These are phyloP conservation scores for Mycogona germanica DNA, from an alignment of 2,888 invertebrate species.

Conservation along the genomic window DNA sequence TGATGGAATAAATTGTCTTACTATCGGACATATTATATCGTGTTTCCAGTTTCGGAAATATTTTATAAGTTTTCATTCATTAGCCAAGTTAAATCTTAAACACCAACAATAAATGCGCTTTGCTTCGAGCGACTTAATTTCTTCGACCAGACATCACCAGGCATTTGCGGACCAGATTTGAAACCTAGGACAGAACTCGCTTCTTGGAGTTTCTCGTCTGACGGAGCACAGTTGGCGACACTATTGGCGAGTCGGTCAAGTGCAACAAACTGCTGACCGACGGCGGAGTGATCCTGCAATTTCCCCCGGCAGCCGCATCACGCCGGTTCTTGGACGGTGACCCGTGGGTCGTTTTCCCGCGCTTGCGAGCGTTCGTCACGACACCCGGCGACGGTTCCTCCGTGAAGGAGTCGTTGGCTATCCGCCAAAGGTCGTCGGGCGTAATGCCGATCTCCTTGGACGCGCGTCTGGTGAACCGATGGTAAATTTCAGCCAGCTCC, in stretches of 20 bases:
- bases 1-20: too few species aligned
- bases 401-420: too few species aligned
- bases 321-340: too few species aligned
- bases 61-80: background rate
- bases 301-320: background rate
- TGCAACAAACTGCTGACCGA: background rate
- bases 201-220: background rate
- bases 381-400: too few species aligned
- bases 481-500: background rate
- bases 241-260: slow-evolving; percentile 4
- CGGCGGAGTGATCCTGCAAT: background rate
- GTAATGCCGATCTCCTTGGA: slow-evolving; percentile 9
- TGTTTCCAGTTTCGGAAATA: background rate
- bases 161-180: too few species aligned
- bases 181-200: background rate
- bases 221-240: background rate
- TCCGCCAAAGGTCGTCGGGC: background rate
- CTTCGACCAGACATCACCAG: too few species aligned
- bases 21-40: too few species aligned
- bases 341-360: too few species aligned
- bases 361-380: too few species aligned
- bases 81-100: background rate
- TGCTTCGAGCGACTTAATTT: too few species aligned
- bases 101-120: too few species aligned
- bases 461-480: slow-evolving; percentile 1